Evolutionary conservation across 2,113 vertebrate species (phyloP).

Genomic region (Meriones unguiculatus): DNA sequence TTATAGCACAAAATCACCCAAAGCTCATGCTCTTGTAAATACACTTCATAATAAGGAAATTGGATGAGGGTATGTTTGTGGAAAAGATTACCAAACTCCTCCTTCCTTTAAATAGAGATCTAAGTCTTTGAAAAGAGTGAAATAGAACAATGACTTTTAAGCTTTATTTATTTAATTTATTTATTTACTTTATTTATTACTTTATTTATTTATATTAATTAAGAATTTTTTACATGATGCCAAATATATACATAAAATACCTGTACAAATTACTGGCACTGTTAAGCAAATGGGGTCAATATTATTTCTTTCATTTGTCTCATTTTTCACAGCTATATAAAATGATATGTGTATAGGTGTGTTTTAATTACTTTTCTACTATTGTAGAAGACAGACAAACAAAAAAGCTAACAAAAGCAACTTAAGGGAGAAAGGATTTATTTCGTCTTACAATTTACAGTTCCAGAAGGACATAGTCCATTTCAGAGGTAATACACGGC

Average conservation of each 20-base stretch:
- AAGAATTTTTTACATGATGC: neutral
- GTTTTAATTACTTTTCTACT: neutral
- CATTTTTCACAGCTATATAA: neutral
- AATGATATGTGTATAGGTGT: neutral
- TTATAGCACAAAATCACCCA: neutral
- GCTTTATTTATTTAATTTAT: neutral
- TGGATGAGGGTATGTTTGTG: neutral
- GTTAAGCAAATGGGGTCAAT: too few relatives aligned
- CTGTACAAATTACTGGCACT: neutral
- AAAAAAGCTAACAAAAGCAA: neutral
- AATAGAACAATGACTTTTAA: neutral
- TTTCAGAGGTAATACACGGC: neutral
- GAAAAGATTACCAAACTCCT: neutral
- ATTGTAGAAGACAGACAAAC: neutral
- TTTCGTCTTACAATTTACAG: neutral
- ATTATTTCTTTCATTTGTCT: neutral
- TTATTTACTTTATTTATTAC: neutral
- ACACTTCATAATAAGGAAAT: neutral
- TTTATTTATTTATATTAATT: neutral
- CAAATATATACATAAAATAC: neutral
- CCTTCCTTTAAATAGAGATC: neutral
- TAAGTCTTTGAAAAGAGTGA: neutral
- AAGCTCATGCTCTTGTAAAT: neutral
- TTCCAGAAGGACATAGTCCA: neutral
- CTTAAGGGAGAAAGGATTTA: neutral